Percentiles rank a stretch among this genome's conserved stretches.
Conservation (phyloP, 2,113 vertebrate genomes). For the Heloderma charlesbogerti region DNA sequence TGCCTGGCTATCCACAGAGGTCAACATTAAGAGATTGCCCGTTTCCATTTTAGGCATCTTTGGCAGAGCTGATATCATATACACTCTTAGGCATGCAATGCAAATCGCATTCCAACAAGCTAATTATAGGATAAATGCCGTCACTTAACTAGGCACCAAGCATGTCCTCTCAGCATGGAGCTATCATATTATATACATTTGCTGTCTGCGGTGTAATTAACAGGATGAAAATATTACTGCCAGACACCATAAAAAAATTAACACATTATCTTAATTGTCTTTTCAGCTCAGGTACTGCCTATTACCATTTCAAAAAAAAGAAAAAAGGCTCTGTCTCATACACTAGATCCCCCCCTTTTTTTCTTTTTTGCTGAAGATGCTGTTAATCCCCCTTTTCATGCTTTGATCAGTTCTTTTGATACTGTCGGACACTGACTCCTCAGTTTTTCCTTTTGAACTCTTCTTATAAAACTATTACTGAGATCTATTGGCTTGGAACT, state of each 20-base stretch:
- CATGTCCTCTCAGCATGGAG: constrained; percentile 75
- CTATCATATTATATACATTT: constrained; percentile 80
- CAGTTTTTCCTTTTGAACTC: constrained; percentile 77
- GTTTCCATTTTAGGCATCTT: constrained; percentile 73
- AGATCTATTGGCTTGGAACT: constrained; percentile 66
- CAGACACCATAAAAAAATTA: constrained; percentile 82
- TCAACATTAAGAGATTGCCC: constrained; percentile 69
- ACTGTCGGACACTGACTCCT: constrained; percentile 71
- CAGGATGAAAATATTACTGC: constrained; percentile 85
- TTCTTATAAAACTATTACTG: constrained; percentile 74
- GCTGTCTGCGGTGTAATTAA: constrained; percentile 83
- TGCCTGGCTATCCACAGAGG: constrained; percentile 70
- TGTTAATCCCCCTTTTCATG: constrained; percentile 78
- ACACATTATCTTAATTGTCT: constrained; percentile 86
- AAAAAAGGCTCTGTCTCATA: constrained; percentile 61
- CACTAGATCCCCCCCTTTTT: constrained; percentile 57
- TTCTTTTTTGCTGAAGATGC: constrained; percentile 73
- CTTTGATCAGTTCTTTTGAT: constrained; percentile 81
- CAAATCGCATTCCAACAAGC: constrained; percentile 81
- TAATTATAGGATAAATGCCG: constrained; percentile 87
- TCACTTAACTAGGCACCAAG: constrained; percentile 80
- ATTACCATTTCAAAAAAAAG: constrained; percentile 83
- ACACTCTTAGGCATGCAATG: constrained; percentile 75
- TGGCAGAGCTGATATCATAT: constrained; percentile 70
- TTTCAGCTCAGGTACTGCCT: constrained; percentile 82